Evolutionary conservation across 64 coral and sea anemone species (phyloP), one percentile per base, ranked within the genome.

Genomic region (Montipora efflorescens): DNA sequence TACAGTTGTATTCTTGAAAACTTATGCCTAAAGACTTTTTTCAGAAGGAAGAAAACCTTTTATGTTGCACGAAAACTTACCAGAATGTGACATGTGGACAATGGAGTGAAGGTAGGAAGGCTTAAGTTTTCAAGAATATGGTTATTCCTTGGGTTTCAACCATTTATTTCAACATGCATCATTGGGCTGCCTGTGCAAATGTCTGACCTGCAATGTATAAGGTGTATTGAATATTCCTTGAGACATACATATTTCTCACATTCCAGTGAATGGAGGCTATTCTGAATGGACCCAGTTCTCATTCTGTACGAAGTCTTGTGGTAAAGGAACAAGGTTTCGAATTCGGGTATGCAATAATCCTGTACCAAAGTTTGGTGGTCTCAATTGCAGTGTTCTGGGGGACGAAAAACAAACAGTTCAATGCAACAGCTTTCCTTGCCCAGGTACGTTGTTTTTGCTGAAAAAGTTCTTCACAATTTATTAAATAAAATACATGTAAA

Each of bases 181-280:
- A 36, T 36, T 70, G 67, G 20, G 20, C 20, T 15, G 13, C 67
- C 13, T 70, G 20, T 70, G 13, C 13, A 70, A 14, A 14, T 70
- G 1, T 20, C 67, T 20, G 13, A 70, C 13, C 13, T 70, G 67
- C 13, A 70, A 70, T 15, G 13, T 20, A 70, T 15, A 70, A 14
- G 20, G 13, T 20, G 13, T 14, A 70, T 20, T 70, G 20, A 70
- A 15, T 14, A 70, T 19, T 9, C 23, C n/a, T 21, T 36, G 5
- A 28, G 13, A 5, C 55, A 16, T 50, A 3, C 77, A 46, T 14
- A 5, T 67, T 51, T 9, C 5, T 22, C n/a, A 72, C 71, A 19
- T 55, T 7, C 6, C 45, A 95, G 93, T 90, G 11, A 14, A 90
- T 90, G 93, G 93, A 90, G 88, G 88, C 22, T 95, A 87, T 69